Conservation (phyloP, 2,113 vertebrate genomes). For the Turdus rufiventris region DNA sequence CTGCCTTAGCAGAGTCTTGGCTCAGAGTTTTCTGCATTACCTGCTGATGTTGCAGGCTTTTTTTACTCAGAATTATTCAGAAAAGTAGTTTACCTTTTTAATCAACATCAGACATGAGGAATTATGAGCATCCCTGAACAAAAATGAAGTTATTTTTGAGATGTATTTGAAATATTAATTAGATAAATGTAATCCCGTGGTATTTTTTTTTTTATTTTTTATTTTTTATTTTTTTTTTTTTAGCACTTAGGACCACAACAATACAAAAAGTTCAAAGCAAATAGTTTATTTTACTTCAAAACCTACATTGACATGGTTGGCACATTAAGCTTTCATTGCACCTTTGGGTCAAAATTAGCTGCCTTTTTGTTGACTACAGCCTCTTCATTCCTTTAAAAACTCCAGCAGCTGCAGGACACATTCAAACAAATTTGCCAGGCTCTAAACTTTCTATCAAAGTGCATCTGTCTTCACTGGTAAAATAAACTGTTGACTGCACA, state of each 20-base stretch:
- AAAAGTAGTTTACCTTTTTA: not conserved
- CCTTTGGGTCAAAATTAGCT: not conserved
- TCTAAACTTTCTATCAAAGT: not conserved
- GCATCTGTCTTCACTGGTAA: not conserved
- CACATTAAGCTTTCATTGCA: not conserved
- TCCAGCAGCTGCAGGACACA: not conserved
- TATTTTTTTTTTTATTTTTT: not conserved
- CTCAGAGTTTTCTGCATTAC: not conserved
- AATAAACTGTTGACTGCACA: conserved; percentile 11
- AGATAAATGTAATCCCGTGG: not conserved
- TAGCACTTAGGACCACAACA: not conserved
- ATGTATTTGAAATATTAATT: not conserved
- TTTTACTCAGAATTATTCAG: not conserved
- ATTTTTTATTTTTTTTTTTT: not conserved
- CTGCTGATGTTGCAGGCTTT: not conserved
- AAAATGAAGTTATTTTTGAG: not conserved
- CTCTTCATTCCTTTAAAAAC: not conserved
- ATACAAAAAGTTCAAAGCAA: not conserved
- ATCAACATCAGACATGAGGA: not conserved
- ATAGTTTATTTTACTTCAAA: not conserved
- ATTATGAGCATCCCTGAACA: not conserved
- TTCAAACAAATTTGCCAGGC: not conserved
- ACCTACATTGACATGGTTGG: not conserved
- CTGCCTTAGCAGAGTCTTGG: not conserved
- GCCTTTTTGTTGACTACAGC: not conserved